Evolutionary conservation across 2,113 vertebrate species (phyloP), one percentile per base, ranked within the genome.

Genomic region (Orcinus orca): DNA sequence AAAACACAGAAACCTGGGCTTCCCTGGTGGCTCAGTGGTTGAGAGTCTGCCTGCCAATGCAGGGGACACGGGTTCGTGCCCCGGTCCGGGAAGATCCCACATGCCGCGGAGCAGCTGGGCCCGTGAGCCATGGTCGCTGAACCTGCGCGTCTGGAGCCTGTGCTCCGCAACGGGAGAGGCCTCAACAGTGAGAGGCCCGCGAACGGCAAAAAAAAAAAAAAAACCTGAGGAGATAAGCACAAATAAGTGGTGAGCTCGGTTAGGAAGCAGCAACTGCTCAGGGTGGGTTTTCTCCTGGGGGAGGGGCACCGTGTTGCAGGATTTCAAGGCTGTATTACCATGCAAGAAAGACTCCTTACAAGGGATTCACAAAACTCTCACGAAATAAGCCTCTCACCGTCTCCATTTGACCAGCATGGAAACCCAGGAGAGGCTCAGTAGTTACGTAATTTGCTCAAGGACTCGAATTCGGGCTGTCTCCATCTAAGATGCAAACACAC

Each of bases 1-100:
- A 94, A 93, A 94, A 97, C 88, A 93, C 18, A 89, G 82, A 62
- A 92, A 88, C 65, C 60, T 44, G 55, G 47, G 47, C 47, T 47
- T 47, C 11, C 11, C 47, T 47, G 47, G 47, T 47, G 47, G 47
- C 47, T 0, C 47, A 47, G 47, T 47, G 47, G 47, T 47, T 47
- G 47, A 0, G 47, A 13, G 47, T 47, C 47, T 0, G 10, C 47
- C 47, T 47, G 47, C 47, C 47, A 10, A 47, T 11, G 47, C 47
- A 12, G 47, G 10, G 47, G 10, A 47, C 47, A 11, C 47, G 2
- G 44, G 44, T 47, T 47, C 9, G 9, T 2, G 44, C 44, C 9
- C 44, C 1, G 44, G 9, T 47, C 44, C 9, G 44, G 44, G 44
- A 47, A 0, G 44, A 47, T 10, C 44, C 44, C 44, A 9, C 44